phyloP scores from a whole-genome alignment of 2,888 invertebrate species.

The Elgonia sp. region DNA sequence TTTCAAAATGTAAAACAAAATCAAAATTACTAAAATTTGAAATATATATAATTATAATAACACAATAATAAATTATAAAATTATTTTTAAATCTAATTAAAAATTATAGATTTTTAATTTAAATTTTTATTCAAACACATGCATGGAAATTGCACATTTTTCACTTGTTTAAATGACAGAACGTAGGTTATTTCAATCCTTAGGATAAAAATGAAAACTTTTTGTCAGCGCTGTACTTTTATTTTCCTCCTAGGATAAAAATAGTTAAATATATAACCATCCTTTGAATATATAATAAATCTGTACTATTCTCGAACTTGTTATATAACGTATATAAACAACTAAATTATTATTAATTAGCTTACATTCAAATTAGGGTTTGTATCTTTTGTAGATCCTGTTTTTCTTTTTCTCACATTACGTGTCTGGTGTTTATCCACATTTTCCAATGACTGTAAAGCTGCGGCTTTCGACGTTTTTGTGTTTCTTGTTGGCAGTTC shows the following conservation, averaged over 20 bases:
- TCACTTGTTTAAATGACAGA: too few relatives aligned
- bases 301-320: too few relatives aligned
- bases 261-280: too few relatives aligned
- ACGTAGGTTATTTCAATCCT: too few relatives aligned
- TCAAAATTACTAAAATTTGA: neutral
- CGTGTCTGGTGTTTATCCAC: neutral
- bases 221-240: too few relatives aligned
- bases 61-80: neutral
- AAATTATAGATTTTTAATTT: neutral
- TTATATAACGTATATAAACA: neutral
- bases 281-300: too few relatives aligned
- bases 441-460: slow-evolving; percentile 5
- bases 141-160: too few relatives aligned
- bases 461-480: slow-evolving; percentile 1
- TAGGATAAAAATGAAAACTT: too few relatives aligned
- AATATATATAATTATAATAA: neutral
- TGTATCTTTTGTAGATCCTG: neutral
- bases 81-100: neutral
- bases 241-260: too few relatives aligned
- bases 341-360: slow-evolving; percentile 2
- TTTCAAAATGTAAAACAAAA: neutral
- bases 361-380: slow-evolving; percentile 8
- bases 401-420: slow-evolving; percentile 11
- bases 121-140: too few relatives aligned
- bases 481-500: neutral